A percentile compares a stretch with the other conserved stretches of the same genome.
These are phyloP conservation scores for Melipona quadrifasciata DNA, from an alignment of 1,140 invertebrate genomes.

Conservation along the genomic window DNA sequence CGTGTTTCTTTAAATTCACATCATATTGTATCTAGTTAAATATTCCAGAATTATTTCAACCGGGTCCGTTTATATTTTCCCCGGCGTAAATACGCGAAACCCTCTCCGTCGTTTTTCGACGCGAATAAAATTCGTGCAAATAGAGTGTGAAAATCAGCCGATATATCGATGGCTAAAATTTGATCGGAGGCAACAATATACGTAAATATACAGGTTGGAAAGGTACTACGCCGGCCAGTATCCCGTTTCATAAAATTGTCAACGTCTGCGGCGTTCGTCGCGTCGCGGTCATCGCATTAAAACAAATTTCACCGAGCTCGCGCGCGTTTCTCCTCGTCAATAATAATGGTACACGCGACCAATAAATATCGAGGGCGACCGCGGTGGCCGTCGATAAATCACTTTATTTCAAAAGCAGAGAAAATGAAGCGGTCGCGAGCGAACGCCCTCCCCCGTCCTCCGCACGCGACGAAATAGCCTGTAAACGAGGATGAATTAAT, in stretches of 20 bases:
- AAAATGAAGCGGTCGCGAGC: constrained; percentile 52
- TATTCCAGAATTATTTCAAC: neutral
- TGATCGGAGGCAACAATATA: neutral
- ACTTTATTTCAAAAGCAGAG: constrained; percentile 49
- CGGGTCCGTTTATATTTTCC: neutral
- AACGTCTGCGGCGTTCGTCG: constrained; percentile 10
- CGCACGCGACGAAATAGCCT: constrained; percentile 41
- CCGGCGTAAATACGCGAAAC: neutral
- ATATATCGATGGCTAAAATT: neutral
- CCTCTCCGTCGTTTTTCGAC: neutral
- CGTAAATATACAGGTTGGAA: neutral
- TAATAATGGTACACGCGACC: constrained; percentile 41
- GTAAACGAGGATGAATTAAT: constrained; percentile 56
- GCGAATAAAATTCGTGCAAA: neutral
- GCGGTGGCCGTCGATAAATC: constrained; percentile 38
- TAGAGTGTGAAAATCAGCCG: neutral
- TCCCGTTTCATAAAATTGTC: neutral
- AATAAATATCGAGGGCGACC: constrained; percentile 42
- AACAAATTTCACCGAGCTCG: constrained; percentile 14
- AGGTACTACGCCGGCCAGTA: neutral
- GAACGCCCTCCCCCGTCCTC: constrained; percentile 31
- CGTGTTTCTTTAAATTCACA: too few relatives aligned
- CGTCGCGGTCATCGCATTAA: constrained; percentile 17
- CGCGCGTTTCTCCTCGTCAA: neutral
- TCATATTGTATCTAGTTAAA: neutral